Evolutionary conservation across 2,113 vertebrate species (phyloP).

Genomic region (Ancistrus triradiatus): DNA sequence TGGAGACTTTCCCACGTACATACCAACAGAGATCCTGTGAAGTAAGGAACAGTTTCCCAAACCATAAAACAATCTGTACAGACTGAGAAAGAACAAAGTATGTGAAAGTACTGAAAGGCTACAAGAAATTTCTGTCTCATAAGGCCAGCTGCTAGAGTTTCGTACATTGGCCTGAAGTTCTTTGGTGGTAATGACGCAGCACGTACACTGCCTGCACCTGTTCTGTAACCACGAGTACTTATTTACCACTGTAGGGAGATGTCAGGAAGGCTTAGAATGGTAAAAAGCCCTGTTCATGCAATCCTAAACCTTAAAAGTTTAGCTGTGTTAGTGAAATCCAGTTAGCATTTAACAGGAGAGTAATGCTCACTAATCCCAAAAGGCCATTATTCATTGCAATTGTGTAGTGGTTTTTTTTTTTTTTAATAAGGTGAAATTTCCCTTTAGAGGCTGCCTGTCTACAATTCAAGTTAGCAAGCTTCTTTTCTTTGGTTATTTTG

Average conservation of each 20-base stretch:
- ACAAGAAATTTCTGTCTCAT: constrained; percentile 35
- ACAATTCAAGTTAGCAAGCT: no score
- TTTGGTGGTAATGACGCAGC: constrained; percentile 20
- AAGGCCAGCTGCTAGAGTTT: constrained; percentile 44
- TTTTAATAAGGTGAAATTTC: no score
- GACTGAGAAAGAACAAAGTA: no score
- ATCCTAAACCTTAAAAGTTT: constrained; percentile 2
- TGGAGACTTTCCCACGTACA: no score
- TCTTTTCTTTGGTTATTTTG: no score
- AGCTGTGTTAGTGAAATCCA: neutral
- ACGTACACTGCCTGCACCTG: neutral
- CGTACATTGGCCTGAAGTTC: neutral
- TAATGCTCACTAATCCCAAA: neutral
- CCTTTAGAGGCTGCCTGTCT: no score
- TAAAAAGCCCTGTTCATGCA: neutral
- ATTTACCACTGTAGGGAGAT: neutral
- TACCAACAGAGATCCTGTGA: no score
- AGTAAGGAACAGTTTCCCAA: no score
- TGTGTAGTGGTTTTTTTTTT: no score
- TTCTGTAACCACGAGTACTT: neutral
- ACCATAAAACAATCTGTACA: no score
- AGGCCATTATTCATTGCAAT: neutral
- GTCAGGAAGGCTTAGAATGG: neutral
- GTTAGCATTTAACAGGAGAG: constrained; percentile 2
- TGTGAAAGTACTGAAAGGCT: no score